Percentiles rank a stretch among this genome's conserved stretches.
phyloP scores from a whole-genome alignment of 2,113 vertebrate species.

The Henicopernis longicauda region DNA sequence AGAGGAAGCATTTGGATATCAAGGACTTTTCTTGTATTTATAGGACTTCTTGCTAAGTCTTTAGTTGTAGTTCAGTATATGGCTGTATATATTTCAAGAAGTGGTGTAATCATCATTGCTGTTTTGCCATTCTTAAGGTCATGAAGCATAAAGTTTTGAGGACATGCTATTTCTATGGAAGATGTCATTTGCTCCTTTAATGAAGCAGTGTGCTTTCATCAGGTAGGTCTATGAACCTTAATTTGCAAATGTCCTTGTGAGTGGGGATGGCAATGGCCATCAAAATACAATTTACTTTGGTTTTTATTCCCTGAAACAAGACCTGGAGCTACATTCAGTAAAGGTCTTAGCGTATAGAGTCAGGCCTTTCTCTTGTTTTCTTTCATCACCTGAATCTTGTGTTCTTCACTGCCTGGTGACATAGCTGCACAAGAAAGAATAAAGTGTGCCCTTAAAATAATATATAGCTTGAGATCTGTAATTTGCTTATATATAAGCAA shows the following conservation, averaged over 20 bases:
- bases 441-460: not conserved
- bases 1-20: not conserved
- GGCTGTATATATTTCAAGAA: not conserved
- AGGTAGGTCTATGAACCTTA: not conserved
- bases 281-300: not conserved
- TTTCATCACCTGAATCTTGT: not conserved
- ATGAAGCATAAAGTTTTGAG: not conserved
- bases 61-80: not conserved
- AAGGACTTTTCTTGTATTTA: not conserved
- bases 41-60: not conserved
- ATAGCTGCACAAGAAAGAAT: not conserved
- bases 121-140: not conserved
- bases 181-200: not conserved
- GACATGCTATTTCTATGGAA: not conserved
- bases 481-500: not conserved
- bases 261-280: not conserved
- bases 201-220: not conserved
- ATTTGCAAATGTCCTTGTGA: not conserved
- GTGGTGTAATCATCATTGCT: not conserved
- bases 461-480: not conserved
- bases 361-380: not conserved
- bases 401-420: not conserved
- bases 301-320: not conserved
- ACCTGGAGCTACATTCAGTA: not conserved
- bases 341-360: not conserved